Base-by-base conservation (phyloP, 1,140 invertebrate species). In the Pseudachorutes palmiensis region DNA sequence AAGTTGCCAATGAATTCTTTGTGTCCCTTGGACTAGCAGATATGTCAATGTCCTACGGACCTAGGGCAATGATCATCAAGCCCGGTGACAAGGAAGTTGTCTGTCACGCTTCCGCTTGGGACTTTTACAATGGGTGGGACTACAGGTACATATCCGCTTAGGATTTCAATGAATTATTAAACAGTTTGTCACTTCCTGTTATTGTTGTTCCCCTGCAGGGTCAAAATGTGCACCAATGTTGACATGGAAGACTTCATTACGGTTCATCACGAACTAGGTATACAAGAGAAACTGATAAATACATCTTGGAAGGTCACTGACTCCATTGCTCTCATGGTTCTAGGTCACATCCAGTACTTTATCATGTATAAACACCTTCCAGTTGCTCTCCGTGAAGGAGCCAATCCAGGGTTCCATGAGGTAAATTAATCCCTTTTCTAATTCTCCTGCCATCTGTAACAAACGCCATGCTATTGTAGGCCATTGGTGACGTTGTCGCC, bases 381-480 rank as follows among this genome's bases (percentile, higher is more conserved):
- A 5, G 87, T 91, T 73, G 86, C 91, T 59, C 94, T 91, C 79
- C 81, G 92, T 61, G 88, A 89, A 77, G 92, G 92, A 1, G 92
- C 93, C 12, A 98, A 97, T 83, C 91, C 92, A 79, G 89, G 89
- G 89, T 97, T 97, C 76, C 93, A 97, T 75, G 94, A 97, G 80
- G 94, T 12, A 12, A 45, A 45, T 45, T 45, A 45, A 12, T 9
- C 9, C 9, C n/a, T n/a, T n/a, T n/a, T n/a, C n/a, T n/a, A n/a
- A 45, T n/a, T 55, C 41, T n/a, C 9, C 2, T 61, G 19, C 24
- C 3, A 9, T 31, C 22, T 29, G 14, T 29, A n/a, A 26, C 12
- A n/a, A n/a, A n/a, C n/a, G n/a, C n/a, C n/a, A n/a, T n/a, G n/a
- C 31, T 26, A 14, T 61, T 28, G 30, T 61, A 30, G 2, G 24